These are phyloP conservation scores for Sphaerophoria taeniata DNA, from an alignment of 2,888 invertebrate genomes.

Conservation along the genomic window DNA sequence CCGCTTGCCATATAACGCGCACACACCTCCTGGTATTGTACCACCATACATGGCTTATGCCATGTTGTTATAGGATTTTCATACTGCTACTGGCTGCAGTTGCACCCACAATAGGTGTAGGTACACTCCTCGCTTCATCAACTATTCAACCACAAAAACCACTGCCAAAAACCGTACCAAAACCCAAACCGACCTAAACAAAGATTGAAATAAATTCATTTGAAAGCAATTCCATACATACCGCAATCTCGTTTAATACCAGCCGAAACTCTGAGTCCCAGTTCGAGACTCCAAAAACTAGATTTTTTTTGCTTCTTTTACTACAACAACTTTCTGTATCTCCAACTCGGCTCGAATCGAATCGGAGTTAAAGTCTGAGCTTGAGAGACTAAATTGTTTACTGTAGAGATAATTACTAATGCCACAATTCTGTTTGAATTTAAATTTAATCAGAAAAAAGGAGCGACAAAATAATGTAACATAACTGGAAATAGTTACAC, in stretches of 20 bases:
- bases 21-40: conserved; percentile 48
- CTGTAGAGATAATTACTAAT: conserved; percentile 47
- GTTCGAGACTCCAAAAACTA: background rate
- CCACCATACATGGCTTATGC: conserved; percentile 30
- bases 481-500: conserved; percentile 54
- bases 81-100: conserved; percentile 34
- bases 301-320: conserved; percentile 52
- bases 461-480: conserved; percentile 58
- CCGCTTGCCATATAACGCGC: background rate
- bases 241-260: conserved; percentile 27
- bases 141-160: background rate
- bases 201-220: conserved; percentile 63
- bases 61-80: conserved; percentile 16
- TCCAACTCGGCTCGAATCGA: background rate
- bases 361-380: background rate
- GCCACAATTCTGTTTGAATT: conserved; percentile 35
- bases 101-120: conserved; percentile 60
- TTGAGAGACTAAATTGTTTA: background rate
- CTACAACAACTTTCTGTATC: conserved; percentile 34
- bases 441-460: conserved; percentile 47
- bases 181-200: conserved; percentile 43
- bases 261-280: background rate
- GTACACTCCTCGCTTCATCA: conserved; percentile 7
- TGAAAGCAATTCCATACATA: conserved; percentile 61
- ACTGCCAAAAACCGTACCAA: background rate